Evolutionary conservation across 2,888 invertebrate genomes (phyloP), one percentile per base, ranked within the genome.

Genomic region (Rhorus exstirpatorius): DNA sequence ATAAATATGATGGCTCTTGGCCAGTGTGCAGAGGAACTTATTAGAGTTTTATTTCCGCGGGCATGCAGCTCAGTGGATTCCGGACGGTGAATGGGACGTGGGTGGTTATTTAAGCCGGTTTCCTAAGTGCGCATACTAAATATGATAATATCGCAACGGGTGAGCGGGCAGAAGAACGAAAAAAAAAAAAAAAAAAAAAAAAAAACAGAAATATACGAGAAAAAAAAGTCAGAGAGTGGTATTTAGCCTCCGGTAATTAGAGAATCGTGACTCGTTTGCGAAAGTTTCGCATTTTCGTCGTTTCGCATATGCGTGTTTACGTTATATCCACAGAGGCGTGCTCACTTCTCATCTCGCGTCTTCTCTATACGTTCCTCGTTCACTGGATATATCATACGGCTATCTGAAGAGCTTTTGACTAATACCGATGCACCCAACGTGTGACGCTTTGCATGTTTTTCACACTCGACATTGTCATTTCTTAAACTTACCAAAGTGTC

Each of bases 41-140:
- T 92, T 91, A 91, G 68, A 78, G 68, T 85, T 80, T 51, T 68
- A 63, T 79, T 78, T 81, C 74, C 77, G 70, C 81, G 83, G 80
- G 85, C 84, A 4, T n/a, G n/a, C 46, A 86, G 88, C 89, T 86
- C 86, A 87, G 88, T n/a, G n/a, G 87, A 90, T 88, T 89, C 88
- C 87, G 85, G 87, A 80, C 21, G 31, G 44, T 71, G 21, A 85
- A 85, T 72, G 79, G 81, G 77, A 79, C 82, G 86, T 88, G 87
- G 86, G 87, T 87, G 90, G 91, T 92, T 93, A 92, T 92, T 92
- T 92, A 93, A 93, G 92, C 90, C 87, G 89, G 89, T 90, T 91
- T 90, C 87, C 91, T 92, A 92, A 92, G 92, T 92, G 88, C 89
- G 93, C 92, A 93, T 92, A 93, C 92, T 92, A 92, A 93, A 93